Conservation (phyloP, 2,888 invertebrate species). For the Zygaena filipendulae region DNA sequence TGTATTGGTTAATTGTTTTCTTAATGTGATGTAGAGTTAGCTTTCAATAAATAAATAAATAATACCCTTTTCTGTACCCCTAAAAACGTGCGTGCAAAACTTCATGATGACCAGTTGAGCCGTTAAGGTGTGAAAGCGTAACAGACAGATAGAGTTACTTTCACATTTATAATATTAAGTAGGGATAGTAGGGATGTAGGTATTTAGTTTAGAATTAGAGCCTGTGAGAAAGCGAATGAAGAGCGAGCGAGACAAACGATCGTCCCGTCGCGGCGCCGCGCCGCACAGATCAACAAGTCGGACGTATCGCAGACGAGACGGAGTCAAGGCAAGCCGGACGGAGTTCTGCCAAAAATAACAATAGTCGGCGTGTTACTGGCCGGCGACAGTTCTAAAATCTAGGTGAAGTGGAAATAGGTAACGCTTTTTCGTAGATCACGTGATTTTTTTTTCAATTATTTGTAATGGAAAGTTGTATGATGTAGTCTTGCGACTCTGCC, state of each 20-base stretch:
- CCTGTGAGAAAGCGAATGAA: neutral
- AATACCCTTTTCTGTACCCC: neutral
- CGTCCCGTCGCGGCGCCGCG: neutral
- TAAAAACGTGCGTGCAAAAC: neutral
- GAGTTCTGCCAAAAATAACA: constrained; percentile 9
- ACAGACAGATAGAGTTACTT: neutral
- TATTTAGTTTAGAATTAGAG: neutral
- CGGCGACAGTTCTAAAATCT: too few relatives aligned
- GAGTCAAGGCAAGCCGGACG: constrained; percentile 5
- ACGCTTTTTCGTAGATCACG: too few relatives aligned
- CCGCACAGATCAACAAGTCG: constrained; percentile 9
- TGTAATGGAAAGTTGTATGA: too few relatives aligned
- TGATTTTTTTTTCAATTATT: too few relatives aligned
- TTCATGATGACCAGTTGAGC: neutral
- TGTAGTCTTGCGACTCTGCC: too few relatives aligned
- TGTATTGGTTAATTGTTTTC: too few relatives aligned
- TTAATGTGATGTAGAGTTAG: too few relatives aligned
- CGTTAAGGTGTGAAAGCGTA: neutral
- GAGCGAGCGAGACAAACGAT: neutral
- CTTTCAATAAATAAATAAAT: too few relatives aligned
- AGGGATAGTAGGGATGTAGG: neutral
- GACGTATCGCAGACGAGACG: neutral
- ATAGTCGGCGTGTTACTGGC: too few relatives aligned
- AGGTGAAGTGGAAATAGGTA: too few relatives aligned
- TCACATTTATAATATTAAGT: neutral